Conservation (phyloP, 2,113 vertebrate species). For the Syngnathoides biaculeatus region DNA sequence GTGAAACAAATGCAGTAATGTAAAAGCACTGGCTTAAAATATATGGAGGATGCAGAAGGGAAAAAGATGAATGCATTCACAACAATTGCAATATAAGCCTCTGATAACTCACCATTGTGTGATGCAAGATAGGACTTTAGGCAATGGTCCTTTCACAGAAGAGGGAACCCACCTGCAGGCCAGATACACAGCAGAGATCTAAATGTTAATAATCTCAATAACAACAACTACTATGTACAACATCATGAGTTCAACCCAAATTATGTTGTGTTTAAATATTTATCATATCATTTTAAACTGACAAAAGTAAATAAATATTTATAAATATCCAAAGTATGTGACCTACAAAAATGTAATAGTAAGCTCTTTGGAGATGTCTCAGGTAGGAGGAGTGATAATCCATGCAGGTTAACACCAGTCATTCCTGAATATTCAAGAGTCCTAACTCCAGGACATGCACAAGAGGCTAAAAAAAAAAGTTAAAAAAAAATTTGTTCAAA, state of each 20-base stretch:
- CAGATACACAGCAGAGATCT: constrained; percentile 9
- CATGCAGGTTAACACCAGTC: constrained; percentile 27
- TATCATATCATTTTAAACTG: not conserved
- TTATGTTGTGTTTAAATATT: not conserved
- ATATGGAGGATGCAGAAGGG: not conserved
- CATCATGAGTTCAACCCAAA: not conserved
- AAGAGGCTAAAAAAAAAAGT: constrained; percentile 24
- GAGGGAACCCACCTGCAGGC: constrained; percentile 36
- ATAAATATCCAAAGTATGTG: constrained; percentile 3
- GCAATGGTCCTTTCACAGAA: constrained; percentile 6
- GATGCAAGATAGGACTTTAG: constrained; percentile 17
- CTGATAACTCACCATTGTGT: constrained; percentile 44
- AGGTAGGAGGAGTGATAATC: constrained; percentile 35
- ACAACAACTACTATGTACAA: not conserved
- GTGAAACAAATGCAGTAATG: not conserved
- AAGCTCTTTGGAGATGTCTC: constrained; percentile 37
- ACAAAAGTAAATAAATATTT: not conserved
- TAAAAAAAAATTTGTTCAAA: constrained; percentile 5
- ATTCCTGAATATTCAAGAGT: constrained; percentile 32
- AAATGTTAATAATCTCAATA: constrained; percentile 1
- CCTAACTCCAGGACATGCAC: constrained; percentile 20
- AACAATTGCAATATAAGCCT: not conserved
- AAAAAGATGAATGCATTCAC: not conserved
- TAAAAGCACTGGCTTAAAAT: not conserved
- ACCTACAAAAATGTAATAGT: constrained; percentile 35